Evolutionary conservation across 1,140 invertebrate species (phyloP).

Genomic region (Meloidogyne hapla): DNA sequence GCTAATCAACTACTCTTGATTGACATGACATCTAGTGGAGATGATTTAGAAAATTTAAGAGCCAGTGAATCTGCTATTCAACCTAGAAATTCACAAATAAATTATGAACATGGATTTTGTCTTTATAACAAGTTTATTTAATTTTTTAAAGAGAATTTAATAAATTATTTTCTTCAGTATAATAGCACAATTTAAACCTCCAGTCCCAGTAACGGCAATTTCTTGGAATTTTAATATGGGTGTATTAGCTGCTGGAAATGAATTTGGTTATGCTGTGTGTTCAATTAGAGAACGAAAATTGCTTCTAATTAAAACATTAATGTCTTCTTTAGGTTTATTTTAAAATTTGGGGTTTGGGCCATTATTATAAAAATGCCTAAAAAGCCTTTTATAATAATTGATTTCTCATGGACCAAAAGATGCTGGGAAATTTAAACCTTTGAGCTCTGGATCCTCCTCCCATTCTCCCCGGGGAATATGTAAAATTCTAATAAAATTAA

Average conservation of each 20-base stretch:
- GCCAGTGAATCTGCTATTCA: slow-evolving; percentile 17
- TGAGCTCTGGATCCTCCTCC: too few species aligned
- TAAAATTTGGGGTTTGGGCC: too few species aligned
- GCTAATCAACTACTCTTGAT: slow-evolving; percentile 18
- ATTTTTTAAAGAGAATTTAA: background rate
- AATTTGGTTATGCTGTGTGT: slow-evolving; percentile 44
- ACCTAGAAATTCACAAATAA: background rate
- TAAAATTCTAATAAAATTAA: background rate
- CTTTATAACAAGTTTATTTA: slow-evolving; percentile 15
- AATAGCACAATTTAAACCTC: slow-evolving; percentile 38
- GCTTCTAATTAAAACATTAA: slow-evolving; percentile 32
- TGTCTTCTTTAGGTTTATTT: slow-evolving; percentile 12
- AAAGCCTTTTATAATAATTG: too few species aligned
- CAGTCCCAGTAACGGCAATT: slow-evolving; percentile 31
- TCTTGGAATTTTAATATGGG: slow-evolving; percentile 27
- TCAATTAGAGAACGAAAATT: slow-evolving; percentile 12
- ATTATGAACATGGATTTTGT: slow-evolving; percentile 28
- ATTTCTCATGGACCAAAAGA: too few species aligned
- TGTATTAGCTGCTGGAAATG: slow-evolving; percentile 41
- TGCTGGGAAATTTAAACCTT: too few species aligned
- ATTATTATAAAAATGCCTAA: too few species aligned
- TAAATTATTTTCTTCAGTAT: slow-evolving; percentile 7
- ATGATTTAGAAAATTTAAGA: background rate
- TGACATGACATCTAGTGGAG: slow-evolving; percentile 18
- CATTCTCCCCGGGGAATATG: too few species aligned